phyloP scores from a whole-genome alignment of 2,888 invertebrate species.

The Pammene aurita region DNA sequence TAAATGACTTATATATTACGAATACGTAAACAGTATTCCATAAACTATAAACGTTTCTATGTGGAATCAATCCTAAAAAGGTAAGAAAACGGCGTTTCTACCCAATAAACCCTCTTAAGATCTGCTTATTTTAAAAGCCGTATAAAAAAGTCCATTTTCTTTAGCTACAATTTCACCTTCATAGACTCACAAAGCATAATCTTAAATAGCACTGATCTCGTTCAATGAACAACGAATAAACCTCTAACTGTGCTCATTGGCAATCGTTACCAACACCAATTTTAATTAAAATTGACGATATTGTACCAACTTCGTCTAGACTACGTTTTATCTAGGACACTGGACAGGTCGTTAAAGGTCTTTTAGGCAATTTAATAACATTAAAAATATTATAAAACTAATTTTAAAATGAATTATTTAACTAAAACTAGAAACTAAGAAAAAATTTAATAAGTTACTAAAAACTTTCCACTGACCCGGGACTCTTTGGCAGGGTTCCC shows the following conservation, averaged over 20 bases:
- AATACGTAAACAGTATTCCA: too few species aligned
- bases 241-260: constrained; percentile 1
- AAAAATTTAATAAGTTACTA: too few species aligned
- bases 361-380: neutral
- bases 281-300: constrained; percentile 19
- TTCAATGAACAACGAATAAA: constrained; percentile 18
- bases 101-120: too few species aligned
- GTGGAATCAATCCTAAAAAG: too few species aligned
- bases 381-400: too few species aligned
- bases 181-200: neutral
- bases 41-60: too few species aligned
- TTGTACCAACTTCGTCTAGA: constrained; percentile 15
- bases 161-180: neutral
- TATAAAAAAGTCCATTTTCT: neutral
- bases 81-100: too few species aligned
- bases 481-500: too few species aligned
- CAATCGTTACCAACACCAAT: neutral
- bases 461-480: too few species aligned
- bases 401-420: too few species aligned
- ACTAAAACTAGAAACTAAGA: too few species aligned
- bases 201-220: neutral
- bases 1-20: too few species aligned
- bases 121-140: neutral
- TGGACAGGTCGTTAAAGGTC: neutral
- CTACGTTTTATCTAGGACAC: neutral